A percentile compares a stretch with the other conserved stretches of the same genome.
These are phyloP conservation scores for Pampus argenteus DNA, from an alignment of 2,797 vertebrate species.

Conservation along the genomic window DNA sequence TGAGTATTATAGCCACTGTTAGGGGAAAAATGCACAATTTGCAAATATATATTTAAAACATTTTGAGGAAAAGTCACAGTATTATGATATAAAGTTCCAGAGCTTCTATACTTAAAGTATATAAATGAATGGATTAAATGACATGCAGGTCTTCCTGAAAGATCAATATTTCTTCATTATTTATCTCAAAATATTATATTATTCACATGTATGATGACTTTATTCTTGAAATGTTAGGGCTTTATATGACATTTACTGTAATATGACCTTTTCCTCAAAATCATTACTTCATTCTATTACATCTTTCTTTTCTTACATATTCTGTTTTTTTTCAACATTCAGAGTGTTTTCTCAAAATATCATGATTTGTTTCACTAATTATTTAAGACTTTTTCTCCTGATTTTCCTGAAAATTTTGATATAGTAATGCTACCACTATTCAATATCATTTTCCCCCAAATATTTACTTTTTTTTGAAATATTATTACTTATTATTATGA, in stretches of 20 bases:
- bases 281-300: not conserved
- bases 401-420: no score
- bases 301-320: not conserved
- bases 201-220: not conserved
- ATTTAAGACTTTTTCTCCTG: not conserved
- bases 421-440: no score
- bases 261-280: not conserved
- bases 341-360: not conserved
- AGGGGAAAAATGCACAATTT: not conserved
- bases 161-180: conserved; percentile 1
- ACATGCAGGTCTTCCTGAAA: not conserved
- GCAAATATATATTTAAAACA: not conserved
- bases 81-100: not conserved
- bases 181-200: not conserved
- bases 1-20: not conserved
- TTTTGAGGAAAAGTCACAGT: not conserved
- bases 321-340: not conserved
- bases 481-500: no score
- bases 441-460: not conserved
- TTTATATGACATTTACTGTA: not conserved
- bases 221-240: not conserved
- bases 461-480: not conserved
- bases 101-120: no score
- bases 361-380: not conserved
- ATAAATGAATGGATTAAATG: not conserved